phyloP scores from a whole-genome alignment of 2,888 invertebrate genomes.

The Nemotelus nigrinus region DNA sequence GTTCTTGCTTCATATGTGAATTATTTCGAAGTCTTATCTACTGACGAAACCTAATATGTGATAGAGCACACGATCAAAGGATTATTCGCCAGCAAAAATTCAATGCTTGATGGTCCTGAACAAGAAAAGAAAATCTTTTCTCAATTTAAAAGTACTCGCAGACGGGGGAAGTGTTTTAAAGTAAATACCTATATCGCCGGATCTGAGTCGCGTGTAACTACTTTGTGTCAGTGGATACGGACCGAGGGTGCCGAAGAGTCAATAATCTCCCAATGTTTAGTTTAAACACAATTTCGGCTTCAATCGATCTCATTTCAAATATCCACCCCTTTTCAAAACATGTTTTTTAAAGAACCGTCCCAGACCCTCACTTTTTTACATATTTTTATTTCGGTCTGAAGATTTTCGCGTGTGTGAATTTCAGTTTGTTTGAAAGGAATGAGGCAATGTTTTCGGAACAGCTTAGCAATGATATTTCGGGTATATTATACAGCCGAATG shows the following conservation, averaged over 20 bases:
- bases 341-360: neutral
- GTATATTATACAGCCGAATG: no score
- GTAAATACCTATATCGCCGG: constrained; percentile 42
- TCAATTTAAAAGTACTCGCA: constrained; percentile 12
- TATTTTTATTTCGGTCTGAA: constrained; percentile 17
- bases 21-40: constrained; percentile 27
- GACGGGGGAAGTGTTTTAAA: constrained; percentile 41
- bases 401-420: constrained; percentile 3
- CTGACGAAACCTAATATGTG: constrained; percentile 20
- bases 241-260: constrained; percentile 29
- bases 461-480: no score
- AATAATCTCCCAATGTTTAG: constrained; percentile 43
- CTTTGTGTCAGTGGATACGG: constrained; percentile 24
- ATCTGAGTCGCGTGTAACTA: constrained; percentile 43
- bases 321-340: constrained; percentile 34
- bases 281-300: constrained; percentile 44
- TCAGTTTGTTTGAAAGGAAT: neutral
- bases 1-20: constrained; percentile 19
- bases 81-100: constrained; percentile 31
- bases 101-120: constrained; percentile 6
- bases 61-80: constrained; percentile 44
- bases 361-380: neutral
- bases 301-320: constrained; percentile 37
- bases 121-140: constrained; percentile 13
- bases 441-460: no score